Conservation (phyloP, 2,888 invertebrate species). For the Proisotoma minuta region DNA sequence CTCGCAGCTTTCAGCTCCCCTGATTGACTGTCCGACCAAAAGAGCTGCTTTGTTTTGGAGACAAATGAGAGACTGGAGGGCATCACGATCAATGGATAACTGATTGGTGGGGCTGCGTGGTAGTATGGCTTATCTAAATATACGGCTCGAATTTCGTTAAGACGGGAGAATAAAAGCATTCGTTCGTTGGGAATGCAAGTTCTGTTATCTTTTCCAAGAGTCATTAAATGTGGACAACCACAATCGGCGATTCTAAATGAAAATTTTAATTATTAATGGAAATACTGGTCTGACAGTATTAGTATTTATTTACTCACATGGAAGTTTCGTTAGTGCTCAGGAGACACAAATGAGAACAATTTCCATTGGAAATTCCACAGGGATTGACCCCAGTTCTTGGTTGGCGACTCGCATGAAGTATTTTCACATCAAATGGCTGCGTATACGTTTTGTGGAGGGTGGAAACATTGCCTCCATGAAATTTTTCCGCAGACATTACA, state of each 20-base stretch:
- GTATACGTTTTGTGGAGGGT: slow-evolving; percentile 75
- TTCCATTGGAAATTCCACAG: slow-evolving; percentile 66
- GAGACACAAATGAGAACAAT: slow-evolving; percentile 77
- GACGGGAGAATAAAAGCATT: slow-evolving; percentile 70
- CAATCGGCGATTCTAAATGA: slow-evolving; percentile 53
- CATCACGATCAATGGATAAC: slow-evolving; percentile 64
- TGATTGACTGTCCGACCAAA: slow-evolving; percentile 53
- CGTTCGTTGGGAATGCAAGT: slow-evolving; percentile 64
- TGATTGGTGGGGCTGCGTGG: slow-evolving; percentile 76
- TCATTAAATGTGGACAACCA: slow-evolving; percentile 84
- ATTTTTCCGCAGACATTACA: slow-evolving; percentile 81
- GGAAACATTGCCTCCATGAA: slow-evolving; percentile 70
- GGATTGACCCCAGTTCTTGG: slow-evolving; percentile 61
- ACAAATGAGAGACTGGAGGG: slow-evolving; percentile 68
- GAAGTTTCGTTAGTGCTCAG: slow-evolving; percentile 61
- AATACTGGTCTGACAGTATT: too few relatives aligned
- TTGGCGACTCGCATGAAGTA: slow-evolving; percentile 71
- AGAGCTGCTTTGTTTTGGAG: slow-evolving; percentile 53
- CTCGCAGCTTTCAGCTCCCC: slow-evolving; percentile 69
- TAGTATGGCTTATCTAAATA: slow-evolving; percentile 67
- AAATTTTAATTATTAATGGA: not conserved
- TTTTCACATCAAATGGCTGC: slow-evolving; percentile 86
- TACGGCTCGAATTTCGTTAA: slow-evolving; percentile 75
- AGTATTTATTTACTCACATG: slow-evolving; percentile 53
- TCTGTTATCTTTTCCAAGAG: slow-evolving; percentile 61